Percentiles rank a stretch among this genome's conserved stretches.
Conservation (phyloP, 92 coral and sea anemone genomes). For the Porites divaricata region DNA sequence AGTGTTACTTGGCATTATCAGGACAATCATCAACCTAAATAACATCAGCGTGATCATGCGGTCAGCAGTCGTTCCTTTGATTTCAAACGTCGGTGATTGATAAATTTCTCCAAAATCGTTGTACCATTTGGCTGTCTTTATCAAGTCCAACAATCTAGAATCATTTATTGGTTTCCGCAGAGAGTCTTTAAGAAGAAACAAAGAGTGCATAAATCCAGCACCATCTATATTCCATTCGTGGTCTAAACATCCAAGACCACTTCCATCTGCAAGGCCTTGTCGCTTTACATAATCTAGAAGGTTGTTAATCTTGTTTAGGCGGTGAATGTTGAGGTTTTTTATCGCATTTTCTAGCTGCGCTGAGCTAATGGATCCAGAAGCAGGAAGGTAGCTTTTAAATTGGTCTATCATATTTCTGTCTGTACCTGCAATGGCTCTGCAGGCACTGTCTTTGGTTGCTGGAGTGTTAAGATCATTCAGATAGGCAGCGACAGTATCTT, state of each 20-base stretch:
- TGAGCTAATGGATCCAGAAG: background rate
- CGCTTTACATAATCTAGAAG: conserved; percentile 39
- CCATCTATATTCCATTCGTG: conserved; percentile 64
- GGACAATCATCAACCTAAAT: conserved; percentile 67
- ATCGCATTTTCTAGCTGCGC: background rate
- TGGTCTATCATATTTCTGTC: conserved; percentile 12
- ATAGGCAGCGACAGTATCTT: conserved; percentile 13
- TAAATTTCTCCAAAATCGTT: conserved; percentile 64
- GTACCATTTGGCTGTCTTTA: conserved; percentile 73
- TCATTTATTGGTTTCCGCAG: background rate
- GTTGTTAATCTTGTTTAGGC: conserved; percentile 4
- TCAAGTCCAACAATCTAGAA: conserved; percentile 3
- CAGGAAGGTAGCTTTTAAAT: background rate
- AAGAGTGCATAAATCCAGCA: conserved; percentile 65
- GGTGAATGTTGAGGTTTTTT: background rate
- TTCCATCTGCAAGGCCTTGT: conserved; percentile 71
- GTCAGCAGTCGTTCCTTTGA: conserved; percentile 77
- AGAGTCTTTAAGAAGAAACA: conserved; percentile 56
- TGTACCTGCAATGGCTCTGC: conserved; percentile 14
- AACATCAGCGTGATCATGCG: conserved; percentile 69
- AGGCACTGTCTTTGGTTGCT: background rate
- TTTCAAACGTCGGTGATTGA: conserved; percentile 29
- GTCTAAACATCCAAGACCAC: conserved; percentile 54
- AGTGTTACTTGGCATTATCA: conserved; percentile 51
- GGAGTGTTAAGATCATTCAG: conserved; percentile 21